A percentile compares a stretch with the other conserved stretches of the same genome.
These are phyloP conservation scores for Garrulus glandarius DNA, from an alignment of 2,797 vertebrate species.

Conservation along the genomic window DNA sequence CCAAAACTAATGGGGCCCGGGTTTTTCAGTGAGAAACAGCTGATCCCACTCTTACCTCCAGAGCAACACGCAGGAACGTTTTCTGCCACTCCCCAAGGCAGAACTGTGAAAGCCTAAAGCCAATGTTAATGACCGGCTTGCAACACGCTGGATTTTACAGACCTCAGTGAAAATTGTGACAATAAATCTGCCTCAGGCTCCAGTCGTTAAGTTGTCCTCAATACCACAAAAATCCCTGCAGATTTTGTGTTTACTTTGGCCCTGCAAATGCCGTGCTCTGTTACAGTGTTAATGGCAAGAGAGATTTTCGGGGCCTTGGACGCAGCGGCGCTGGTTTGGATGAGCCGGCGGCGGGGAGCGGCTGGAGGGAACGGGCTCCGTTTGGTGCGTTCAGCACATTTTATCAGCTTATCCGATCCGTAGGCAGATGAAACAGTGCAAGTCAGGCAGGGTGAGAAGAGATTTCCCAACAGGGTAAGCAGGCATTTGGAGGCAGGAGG, in stretches of 20 bases:
- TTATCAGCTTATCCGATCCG: constrained; percentile 11
- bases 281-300: constrained; percentile 4
- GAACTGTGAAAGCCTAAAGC: not conserved
- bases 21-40: not conserved
- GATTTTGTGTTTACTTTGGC: constrained; percentile 41
- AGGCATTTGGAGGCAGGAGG: constrained; percentile 39
- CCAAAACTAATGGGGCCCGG: not conserved
- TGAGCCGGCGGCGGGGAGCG: not conserved
- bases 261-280: not conserved
- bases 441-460: constrained; percentile 42
- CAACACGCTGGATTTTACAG: not conserved
- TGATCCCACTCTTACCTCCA: not conserved
- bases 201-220: not conserved
- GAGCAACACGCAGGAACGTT: not conserved
- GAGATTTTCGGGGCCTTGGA: constrained; percentile 1
- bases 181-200: constrained; percentile 20
- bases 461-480: constrained; percentile 50
- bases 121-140: not conserved
- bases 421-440: constrained; percentile 42
- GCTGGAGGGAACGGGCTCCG: constrained; percentile 16
- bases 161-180: constrained; percentile 15
- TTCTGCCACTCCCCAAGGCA: not conserved
- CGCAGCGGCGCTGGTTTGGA: not conserved
- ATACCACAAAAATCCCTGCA: constrained; percentile 42
- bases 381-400: constrained; percentile 45